Conservation (phyloP, 2,888 invertebrate species). For the Heliconius sara region DNA sequence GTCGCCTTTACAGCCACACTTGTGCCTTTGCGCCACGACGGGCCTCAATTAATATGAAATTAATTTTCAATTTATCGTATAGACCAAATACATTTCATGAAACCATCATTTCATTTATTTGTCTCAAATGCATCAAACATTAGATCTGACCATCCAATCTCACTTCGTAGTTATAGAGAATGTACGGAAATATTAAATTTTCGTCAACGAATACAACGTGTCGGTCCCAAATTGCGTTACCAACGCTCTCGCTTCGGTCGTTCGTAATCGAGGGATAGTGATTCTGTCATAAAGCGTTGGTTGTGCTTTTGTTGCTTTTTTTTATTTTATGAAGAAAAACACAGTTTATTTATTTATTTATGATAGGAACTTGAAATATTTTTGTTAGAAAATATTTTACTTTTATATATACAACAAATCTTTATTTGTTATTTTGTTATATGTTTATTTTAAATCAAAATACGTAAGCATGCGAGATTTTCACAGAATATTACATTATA, state of each 20-base stretch:
- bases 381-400: too few species aligned
- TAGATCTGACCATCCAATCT: slow-evolving; percentile 19
- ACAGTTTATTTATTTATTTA: not conserved
- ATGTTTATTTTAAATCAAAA: not conserved
- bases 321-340: not conserved
- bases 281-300: slow-evolving; percentile 25
- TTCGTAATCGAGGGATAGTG: slow-evolving; percentile 35
- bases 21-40: too few species aligned
- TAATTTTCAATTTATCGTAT: not conserved
- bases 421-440: not conserved
- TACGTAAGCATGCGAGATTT: not conserved
- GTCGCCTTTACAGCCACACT: too few species aligned
- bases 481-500: slow-evolving; percentile 6
- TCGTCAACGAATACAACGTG: slow-evolving; percentile 34
- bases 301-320: not conserved
- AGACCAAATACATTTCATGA: not conserved
- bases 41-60: not conserved
- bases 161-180: slow-evolving; percentile 24
- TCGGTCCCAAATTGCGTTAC: slow-evolving; percentile 32
- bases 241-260: slow-evolving; percentile 34
- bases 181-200: slow-evolving; percentile 34
- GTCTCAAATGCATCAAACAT: slow-evolving; percentile 1
- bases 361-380: too few species aligned
- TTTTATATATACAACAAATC: too few species aligned
- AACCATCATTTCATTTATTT: not conserved